Conservation (phyloP, 2,888 invertebrate genomes). For the Apodemia duryi region DNA sequence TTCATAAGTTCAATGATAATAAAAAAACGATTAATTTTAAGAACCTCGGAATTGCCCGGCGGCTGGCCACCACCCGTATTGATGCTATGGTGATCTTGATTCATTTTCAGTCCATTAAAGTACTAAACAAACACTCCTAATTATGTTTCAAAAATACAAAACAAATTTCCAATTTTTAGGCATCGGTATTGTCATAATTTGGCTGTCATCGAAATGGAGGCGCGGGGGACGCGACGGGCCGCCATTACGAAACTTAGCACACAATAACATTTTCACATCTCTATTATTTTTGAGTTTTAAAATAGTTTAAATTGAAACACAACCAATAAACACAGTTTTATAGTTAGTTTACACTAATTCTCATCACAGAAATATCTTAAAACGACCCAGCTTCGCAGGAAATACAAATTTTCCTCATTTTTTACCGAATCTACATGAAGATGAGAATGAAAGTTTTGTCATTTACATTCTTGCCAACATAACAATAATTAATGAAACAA, state of each 20-base stretch:
- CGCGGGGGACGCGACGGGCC: conserved; percentile 84
- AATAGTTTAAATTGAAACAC: conserved; percentile 27
- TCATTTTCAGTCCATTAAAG: conserved; percentile 62
- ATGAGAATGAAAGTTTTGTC: conserved; percentile 63
- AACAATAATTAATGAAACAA: conserved; percentile 24
- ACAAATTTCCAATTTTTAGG: conserved; percentile 65
- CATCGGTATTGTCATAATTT: conserved; percentile 77
- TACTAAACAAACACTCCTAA: conserved; percentile 42
- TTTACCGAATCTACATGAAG: conserved; percentile 48
- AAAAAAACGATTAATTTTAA: conserved; percentile 39
- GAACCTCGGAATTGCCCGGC: conserved; percentile 78
- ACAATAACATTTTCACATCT: conserved; percentile 72
- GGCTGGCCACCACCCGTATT: conserved; percentile 81
- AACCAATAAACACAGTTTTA: conserved; percentile 4
- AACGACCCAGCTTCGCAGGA: neutral
- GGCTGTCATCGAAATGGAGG: conserved; percentile 82
- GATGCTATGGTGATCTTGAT: conserved; percentile 75
- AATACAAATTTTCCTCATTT: conserved; percentile 34
- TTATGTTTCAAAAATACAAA: conserved; percentile 58
- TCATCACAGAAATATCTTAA: conserved; percentile 19
- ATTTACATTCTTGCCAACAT: conserved; percentile 52
- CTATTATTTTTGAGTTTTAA: conserved; percentile 28
- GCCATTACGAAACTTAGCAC: conserved; percentile 80
- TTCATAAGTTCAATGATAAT: conserved; percentile 33
- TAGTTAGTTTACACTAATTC: neutral